Conservation (phyloP, 2,113 vertebrate species). For the Gorsachius goisagi region DNA sequence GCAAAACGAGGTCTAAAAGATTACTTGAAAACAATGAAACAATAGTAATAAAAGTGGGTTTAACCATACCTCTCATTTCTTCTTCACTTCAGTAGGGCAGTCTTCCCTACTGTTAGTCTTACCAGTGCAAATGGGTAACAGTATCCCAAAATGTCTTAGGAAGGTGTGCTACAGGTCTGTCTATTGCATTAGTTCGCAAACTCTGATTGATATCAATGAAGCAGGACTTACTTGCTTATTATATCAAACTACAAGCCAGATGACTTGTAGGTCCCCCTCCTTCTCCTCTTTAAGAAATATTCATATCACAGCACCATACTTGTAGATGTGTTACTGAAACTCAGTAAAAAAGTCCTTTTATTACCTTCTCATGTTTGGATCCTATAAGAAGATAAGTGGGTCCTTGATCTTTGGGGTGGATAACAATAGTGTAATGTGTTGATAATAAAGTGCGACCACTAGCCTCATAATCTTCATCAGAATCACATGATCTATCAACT, state of each 20-base stretch:
- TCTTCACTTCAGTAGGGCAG: not conserved
- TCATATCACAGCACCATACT: not conserved
- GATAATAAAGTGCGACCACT: conserved; percentile 80
- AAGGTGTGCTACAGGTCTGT: not conserved
- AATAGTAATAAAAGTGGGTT: not conserved
- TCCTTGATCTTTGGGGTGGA: conserved; percentile 90
- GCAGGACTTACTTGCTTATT: not conserved
- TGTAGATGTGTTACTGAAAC: not conserved
- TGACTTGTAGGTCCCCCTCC: not conserved
- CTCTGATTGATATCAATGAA: not conserved
- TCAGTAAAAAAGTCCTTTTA: not conserved
- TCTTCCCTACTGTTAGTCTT: not conserved
- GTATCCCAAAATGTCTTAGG: not conserved
- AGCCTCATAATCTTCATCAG: conserved; percentile 86
- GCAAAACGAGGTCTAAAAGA: not conserved
- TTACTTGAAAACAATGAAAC: not conserved
- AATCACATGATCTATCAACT: conserved; percentile 88
- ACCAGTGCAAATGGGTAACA: not conserved
- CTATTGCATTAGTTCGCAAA: not conserved
- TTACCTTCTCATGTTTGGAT: conserved; percentile 90
- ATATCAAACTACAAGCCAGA: not conserved
- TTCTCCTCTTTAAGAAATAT: not conserved
- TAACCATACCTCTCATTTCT: not conserved
- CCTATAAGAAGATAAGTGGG: conserved; percentile 91
- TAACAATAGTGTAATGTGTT: conserved; percentile 83